Percentiles rank a stretch among this genome's conserved stretches.
phyloP scores from a whole-genome alignment of 92 coral and sea anemone species.

The Meandrina meandrites region DNA sequence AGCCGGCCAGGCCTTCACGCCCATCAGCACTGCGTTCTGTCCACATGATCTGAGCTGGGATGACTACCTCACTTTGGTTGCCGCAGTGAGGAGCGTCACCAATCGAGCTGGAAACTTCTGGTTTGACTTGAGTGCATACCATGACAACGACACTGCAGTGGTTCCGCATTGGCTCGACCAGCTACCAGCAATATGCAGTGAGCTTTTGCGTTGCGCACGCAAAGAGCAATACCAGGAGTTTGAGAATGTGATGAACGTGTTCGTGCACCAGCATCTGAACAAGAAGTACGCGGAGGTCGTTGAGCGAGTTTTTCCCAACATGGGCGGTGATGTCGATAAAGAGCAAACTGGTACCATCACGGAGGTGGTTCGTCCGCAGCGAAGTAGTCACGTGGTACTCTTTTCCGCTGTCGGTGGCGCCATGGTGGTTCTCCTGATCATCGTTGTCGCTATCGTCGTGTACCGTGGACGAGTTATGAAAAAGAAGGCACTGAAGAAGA shows the following conservation, averaged over 20 bases:
- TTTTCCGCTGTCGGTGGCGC: constrained; percentile 32
- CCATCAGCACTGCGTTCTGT: constrained; percentile 50
- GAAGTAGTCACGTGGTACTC: constrained; percentile 6
- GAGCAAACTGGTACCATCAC: constrained; percentile 40
- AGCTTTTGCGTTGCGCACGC: constrained; percentile 47
- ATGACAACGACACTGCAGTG: constrained; percentile 30
- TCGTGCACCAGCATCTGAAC: constrained; percentile 52
- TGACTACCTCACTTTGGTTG: constrained; percentile 40
- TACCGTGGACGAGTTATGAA: constrained; percentile 12
- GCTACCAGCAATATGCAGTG: constrained; percentile 44
- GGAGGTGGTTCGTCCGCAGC: constrained; percentile 37
- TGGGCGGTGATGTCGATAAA: constrained; percentile 39
- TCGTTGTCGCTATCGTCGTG: constrained; percentile 3
- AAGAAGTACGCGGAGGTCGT: constrained; percentile 35
- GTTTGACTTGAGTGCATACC: constrained; percentile 33
- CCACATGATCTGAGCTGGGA: constrained; percentile 53
- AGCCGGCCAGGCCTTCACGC: constrained; percentile 54
- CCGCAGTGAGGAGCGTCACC: constrained; percentile 47
- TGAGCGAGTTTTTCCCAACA: constrained; percentile 48
- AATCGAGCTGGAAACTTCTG: constrained; percentile 51
- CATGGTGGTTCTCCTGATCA: constrained; percentile 16
- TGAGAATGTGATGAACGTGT: constrained; percentile 33
- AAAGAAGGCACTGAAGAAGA: constrained; percentile 8
- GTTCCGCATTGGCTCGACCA: constrained; percentile 39
- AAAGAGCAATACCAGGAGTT: constrained; percentile 37